Base-by-base conservation (phyloP, 1,140 invertebrate genomes). In the Tetramorium parvispinum region DNA sequence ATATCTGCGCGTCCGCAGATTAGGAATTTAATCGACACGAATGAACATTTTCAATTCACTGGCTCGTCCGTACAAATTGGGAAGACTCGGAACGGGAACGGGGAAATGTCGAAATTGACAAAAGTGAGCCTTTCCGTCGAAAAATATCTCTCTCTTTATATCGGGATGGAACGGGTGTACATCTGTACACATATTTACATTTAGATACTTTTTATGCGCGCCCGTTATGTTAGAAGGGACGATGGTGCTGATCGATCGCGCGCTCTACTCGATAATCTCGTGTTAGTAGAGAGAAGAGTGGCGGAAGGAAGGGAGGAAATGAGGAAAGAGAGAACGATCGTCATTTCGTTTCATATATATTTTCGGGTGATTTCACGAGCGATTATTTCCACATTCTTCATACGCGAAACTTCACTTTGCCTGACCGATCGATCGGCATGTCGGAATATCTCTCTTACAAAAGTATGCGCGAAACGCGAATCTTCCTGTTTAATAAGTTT, bases 401-500 rank as follows among this genome's bases (percentile, higher is more conserved):
- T 24, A 73, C 11, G 24, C 13, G 8, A 83, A n/a, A 43, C 46
- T 49, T 75, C 13, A 11, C 40, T 24, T 57, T 55, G 10, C 11
- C 53, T 18, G 24, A 57, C 11, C 65, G 40, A 46, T 83, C 79
- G 68, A 59, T 83, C 68, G 40, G 57, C 11, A 59, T 3, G 11
- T 32, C 51, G 43, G 24, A 40, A 53, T 49, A 81, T 73, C 53
- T 37, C n/a, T 59, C 18, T 46, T 46, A 21, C 7, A 46, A 24
- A 59, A 73, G 51, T 71, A 37, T 79, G 27, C 27, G 59, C 10
- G 18, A 37, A 46, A 63, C 27, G 40, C 24, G 59, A 49, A 66
- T 79, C n/a, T 79, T 66, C 40, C 24, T 32, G n/a, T 51, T 79
- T 78, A 78, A 78, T 78, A 65, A 65, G 43, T 78, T 65, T 11